These are phyloP conservation scores for Dallia pectoralis DNA, from an alignment of 2,797 vertebrate species.

Conservation along the genomic window DNA sequence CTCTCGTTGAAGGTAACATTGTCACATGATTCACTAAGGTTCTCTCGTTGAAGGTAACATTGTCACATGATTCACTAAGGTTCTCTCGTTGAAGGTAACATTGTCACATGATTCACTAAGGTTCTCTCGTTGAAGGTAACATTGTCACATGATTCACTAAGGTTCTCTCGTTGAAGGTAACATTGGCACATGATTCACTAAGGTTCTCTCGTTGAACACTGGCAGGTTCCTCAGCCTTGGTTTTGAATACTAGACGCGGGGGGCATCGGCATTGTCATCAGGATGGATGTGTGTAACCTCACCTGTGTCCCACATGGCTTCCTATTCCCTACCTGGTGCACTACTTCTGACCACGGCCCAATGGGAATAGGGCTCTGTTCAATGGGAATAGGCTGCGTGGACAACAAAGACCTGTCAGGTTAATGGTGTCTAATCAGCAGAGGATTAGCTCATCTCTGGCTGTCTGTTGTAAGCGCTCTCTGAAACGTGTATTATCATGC, in stretches of 20 bases:
- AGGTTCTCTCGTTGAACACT: neutral
- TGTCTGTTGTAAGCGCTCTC: constrained; percentile 50
- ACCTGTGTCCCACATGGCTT: neutral
- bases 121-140: neutral
- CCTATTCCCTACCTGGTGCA: neutral
- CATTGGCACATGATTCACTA: neutral
- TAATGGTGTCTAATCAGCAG: constrained; percentile 61
- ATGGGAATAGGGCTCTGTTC: neutral
- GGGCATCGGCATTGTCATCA: neutral
- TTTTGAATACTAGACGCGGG: neutral
- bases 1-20: too few relatives aligned
- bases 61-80: too few relatives aligned
- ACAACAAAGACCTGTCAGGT: constrained; percentile 32
- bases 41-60: too few relatives aligned
- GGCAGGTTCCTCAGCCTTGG: neutral
- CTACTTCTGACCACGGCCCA: neutral
- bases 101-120: neutral
- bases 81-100: too few relatives aligned
- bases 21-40: too few relatives aligned
- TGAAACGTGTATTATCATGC: constrained; percentile 56
- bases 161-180: neutral
- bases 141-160: neutral
- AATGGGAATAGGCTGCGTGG: neutral
- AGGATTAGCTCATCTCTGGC: constrained; percentile 55
- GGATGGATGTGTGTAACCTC: neutral